Evolutionary conservation across 2,888 invertebrate genomes (phyloP).

Genomic region (Cyclophora punctaria): DNA sequence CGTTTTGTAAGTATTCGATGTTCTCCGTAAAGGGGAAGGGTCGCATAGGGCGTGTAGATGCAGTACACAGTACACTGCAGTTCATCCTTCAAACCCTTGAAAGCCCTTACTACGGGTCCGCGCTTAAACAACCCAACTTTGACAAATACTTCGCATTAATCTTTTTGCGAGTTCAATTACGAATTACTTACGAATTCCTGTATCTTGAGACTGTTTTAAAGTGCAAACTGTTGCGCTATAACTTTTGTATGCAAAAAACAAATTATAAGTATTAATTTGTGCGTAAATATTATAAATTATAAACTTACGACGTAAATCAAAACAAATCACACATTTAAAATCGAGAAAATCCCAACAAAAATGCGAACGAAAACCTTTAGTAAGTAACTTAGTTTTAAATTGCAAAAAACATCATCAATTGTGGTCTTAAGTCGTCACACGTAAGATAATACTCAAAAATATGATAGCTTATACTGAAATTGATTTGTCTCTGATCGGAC

Average conservation of each 20-base stretch:
- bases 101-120: conserved; percentile 51
- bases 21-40: conserved; percentile 71
- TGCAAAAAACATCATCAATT: conserved; percentile 48
- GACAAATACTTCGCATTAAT: background rate
- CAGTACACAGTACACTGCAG: conserved; percentile 53
- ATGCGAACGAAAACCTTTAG: conserved; percentile 26
- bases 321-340: background rate
- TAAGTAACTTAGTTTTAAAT: conserved; percentile 7
- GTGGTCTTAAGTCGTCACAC: conserved; percentile 37
- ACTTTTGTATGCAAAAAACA: background rate
- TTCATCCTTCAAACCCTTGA: conserved; percentile 42
- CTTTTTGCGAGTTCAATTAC: background rate
- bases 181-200: background rate
- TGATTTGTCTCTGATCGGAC: conserved; percentile 45
- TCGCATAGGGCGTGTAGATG: conserved; percentile 70
- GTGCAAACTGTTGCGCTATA: no score
- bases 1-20: conserved; percentile 70
- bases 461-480: conserved; percentile 44
- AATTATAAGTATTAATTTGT: background rate
- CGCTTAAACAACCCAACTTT: conserved; percentile 23
- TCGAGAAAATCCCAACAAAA: background rate
- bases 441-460: conserved; percentile 52
- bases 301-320: background rate
- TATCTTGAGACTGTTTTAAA: background rate
- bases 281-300: background rate